Evolutionary conservation across 1,140 invertebrate species (phyloP), one percentile per base, ranked within the genome.

Genomic region (Drosophila obscura): DNA sequence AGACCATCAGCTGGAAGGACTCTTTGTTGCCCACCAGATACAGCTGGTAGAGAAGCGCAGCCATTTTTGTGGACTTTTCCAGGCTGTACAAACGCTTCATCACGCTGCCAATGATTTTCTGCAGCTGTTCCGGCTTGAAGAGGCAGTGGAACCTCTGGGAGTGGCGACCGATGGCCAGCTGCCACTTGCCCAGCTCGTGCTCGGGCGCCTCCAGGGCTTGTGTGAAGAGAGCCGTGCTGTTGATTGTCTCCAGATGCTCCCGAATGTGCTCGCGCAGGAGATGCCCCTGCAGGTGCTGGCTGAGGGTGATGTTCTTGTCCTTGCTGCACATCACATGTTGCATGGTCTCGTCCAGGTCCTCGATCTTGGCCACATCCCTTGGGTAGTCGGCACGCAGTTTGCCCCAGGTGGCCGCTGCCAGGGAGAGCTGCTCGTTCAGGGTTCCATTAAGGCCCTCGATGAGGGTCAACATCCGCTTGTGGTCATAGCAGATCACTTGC

Each of bases 131-230:
- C 2, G 31, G 22, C 24, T 61, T 75, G 9, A 16, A 68, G 0
- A 75, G 43, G 6, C 73, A 76, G 6, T 75, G 72, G 1, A 76
- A 19, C 22, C 19, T 61, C 8, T 61, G 62, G 3, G 56, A 67
- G 4, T 75, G 50, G 13, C 31, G 28, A 0, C 62, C 63, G 4
- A 76, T 43, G 0, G 39, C 35, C 50, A 74, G 7, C 28, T 75
- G 73, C 72, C 72, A 76, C 5, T 75, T 75, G 8, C 72, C 72
- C 31, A 41, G 41, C 1, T 76, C 62, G 5, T 75, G 72, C 1
- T 75, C 72, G 22, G 74, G 55, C 0, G 72, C 56, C n/a, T 22
- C 19, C 45, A 76, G 6, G 4, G 73, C 73, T 11, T n/a, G 2
- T 4, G 13, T 41, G 11, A 76, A 75, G 0, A 76, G 6, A 2